Evolutionary conservation across 1,140 invertebrate genomes (phyloP), one percentile per base, ranked within the genome.

Genomic region (Dendroctonus valens): DNA sequence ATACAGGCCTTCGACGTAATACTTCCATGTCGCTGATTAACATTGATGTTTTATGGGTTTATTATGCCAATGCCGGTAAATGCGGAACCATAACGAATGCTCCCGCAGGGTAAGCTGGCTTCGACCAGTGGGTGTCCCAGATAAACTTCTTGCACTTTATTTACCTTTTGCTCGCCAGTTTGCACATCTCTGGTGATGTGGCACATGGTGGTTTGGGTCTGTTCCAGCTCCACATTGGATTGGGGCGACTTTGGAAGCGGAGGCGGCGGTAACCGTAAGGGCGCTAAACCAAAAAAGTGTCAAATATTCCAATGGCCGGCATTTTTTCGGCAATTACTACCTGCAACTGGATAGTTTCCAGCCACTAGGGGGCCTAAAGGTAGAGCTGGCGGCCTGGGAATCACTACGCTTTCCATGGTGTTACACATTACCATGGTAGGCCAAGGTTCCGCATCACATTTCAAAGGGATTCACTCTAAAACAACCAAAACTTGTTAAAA

Each of bases 381-480:
- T 40, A 64, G 37, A 37, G 67, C 55, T 11, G 70, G 70, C 9
- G 70, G 70, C 58, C 55, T 53, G n/a, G 67, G 64, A 50, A 69
- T 69, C 9, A 63, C 63, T 37, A 66, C 26, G 15, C 51, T 68
- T 37, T 70, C 66, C 65, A 69, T 67, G 49, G 54, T 41, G 59
- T 63, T 72, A 58, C 65, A 72, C 65, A 70, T 72, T 59, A 72
- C 70, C 70, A 70, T 67, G 57, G 38, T 62, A 46, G 44, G 44
- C 5, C 50, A 51, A 51, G 2, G 7, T 12, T 5, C 3, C n/a
- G 15, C 37, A 26, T 15, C 37, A 8, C 15, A 51, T 8, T 15
- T 46, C 12, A 14, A 51, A 51, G 8, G 37, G 9, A 12, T 51
- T 8, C 8, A 51, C 8, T n/a, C 9, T 14, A 9, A 51, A 51